Evolutionary conservation across 2,113 vertebrate genomes (phyloP).

Genomic region (Agapornis roseicollis): DNA sequence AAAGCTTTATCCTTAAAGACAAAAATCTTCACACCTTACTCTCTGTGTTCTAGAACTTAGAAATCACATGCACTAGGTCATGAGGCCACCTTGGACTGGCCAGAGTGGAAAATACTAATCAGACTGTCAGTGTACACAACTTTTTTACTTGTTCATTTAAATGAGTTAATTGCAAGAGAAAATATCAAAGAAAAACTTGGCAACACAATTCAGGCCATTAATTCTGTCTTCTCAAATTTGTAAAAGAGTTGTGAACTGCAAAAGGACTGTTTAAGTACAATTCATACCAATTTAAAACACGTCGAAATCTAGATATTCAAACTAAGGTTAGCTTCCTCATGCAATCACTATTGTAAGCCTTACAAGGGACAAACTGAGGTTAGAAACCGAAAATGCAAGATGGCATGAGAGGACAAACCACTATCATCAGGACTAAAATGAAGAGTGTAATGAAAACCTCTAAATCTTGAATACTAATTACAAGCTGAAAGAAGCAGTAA

Average conservation of each 20-base stretch:
- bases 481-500: neutral
- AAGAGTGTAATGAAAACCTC: neutral
- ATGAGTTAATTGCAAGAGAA: neutral
- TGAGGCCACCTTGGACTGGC: neutral
- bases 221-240: neutral
- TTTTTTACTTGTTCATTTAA: neutral
- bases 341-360: neutral
- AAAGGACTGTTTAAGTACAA: neutral
- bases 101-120: neutral
- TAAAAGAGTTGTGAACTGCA: neutral
- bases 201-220: neutral
- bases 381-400: neutral
- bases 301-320: neutral
- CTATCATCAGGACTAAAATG: neutral
- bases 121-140: neutral
- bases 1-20: neutral
- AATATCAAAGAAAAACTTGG: neutral
- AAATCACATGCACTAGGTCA: neutral
- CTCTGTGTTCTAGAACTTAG: neutral
- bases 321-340: neutral
- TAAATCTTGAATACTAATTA: neutral
- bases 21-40: neutral
- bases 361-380: neutral
- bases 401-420: fast-evolving
- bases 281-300: neutral